Evolutionary conservation across 1,140 invertebrate species (phyloP).

Genomic region (Pseudomyrmex flavicornis): DNA sequence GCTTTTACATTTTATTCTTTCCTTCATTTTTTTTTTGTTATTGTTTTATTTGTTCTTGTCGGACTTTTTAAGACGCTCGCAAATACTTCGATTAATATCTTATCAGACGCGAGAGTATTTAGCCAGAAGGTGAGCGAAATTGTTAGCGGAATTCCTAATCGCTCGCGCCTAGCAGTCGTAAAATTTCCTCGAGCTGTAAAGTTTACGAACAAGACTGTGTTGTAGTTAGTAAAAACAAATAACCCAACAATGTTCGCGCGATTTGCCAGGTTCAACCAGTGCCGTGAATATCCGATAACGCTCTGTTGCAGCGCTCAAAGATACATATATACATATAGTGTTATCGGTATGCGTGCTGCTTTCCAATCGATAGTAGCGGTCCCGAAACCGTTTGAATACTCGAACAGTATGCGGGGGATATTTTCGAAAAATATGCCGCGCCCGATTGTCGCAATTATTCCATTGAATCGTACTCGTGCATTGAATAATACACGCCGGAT

Average conservation of each 20-base stretch:
- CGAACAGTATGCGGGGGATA: not conserved
- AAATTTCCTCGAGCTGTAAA: slow-evolving; percentile 20
- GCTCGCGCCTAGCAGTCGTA: not conserved
- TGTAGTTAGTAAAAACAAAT: slow-evolving; percentile 7
- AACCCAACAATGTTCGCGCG: not conserved
- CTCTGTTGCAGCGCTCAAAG: not conserved
- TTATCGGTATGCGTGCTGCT: not conserved
- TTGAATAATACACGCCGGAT: slow-evolving; percentile 10
- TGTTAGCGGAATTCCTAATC: not conserved
- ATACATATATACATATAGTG: not conserved
- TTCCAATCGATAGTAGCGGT: slow-evolving; percentile 9
- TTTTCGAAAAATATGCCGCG: slow-evolving; percentile 17
- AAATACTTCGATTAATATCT: slow-evolving; percentile 27
- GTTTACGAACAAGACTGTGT: slow-evolving; percentile 26
- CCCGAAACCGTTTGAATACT: not conserved
- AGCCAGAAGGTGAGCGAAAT: not conserved
- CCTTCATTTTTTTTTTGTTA: not conserved
- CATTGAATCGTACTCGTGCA: slow-evolving; percentile 12
- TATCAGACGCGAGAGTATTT: slow-evolving; percentile 13
- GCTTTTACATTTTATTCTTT: not conserved
- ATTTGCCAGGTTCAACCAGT: slow-evolving; percentile 39
- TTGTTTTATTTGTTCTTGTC: not conserved
- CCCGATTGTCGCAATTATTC: slow-evolving; percentile 38
- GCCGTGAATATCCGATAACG: slow-evolving; percentile 47
- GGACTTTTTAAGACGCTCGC: not conserved